Base-by-base conservation (phyloP, 2,888 invertebrate genomes). In the Ramazzottius varieornatus region DNA sequence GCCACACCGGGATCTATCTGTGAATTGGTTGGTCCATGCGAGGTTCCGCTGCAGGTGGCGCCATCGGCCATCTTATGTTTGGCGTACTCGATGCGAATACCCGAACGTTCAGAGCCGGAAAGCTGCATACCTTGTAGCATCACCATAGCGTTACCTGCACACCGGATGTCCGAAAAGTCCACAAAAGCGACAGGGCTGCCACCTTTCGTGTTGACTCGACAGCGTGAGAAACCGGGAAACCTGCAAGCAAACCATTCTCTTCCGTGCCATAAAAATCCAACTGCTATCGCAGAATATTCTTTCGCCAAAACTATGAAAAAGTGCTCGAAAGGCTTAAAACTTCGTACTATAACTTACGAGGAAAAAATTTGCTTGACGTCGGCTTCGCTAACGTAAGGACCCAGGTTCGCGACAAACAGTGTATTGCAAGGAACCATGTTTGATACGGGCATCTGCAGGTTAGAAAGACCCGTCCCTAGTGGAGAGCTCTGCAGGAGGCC, bases 61-160 rank as follows among this genome's bases (percentile, higher is more conserved):
- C 82, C 82, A 80, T 86, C 87, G 76, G 90, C 88, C 92, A 94
- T 92, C 84, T 93, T 93, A 81, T 88, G 90, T 82, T 91, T 89
- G 79, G 94, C 94, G 83, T 87, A 96, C 82, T 96, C 94, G 80
- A 96, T 92, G 78, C 93, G 86, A 78, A 96, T 91, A 76, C 92
- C 91, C 73, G 92, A 92, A 78, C 93, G 87, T 76, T 89, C 89
- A 71, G 92, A 92, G 78, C 91, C 90, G 78, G 91, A 85, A 75
- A 93, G 85, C 80, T 88, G 86, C 78, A 89, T 88, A 78, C 94
- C 94, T 80, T 96, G 93, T 74, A 96, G 85, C 75, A 87, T 83
- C 75, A 84, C 84, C 85, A 93, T 84, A 74, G 92, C 93, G 75
- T 86, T 84, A 76, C 86, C 83, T 74, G 96, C 94, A 79, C 86